These are phyloP conservation scores for Bombus soroeensis DNA, from an alignment of 1,140 invertebrate species.

Conservation along the genomic window DNA sequence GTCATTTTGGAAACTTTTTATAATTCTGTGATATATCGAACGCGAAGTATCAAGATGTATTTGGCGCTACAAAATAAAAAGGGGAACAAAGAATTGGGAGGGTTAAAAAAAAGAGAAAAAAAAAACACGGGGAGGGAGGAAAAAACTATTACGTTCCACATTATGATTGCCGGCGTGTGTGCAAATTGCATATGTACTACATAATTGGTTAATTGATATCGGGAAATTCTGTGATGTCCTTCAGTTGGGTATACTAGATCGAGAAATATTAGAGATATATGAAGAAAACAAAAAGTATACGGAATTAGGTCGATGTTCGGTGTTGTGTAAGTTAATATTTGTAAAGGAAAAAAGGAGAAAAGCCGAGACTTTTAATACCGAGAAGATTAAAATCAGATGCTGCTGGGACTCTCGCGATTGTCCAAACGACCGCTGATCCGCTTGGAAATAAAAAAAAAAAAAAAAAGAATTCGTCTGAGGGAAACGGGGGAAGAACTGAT, in stretches of 20 bases:
- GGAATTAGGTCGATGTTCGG: constrained; percentile 77
- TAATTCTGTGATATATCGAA: constrained; percentile 78
- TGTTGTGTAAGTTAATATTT: constrained; percentile 75
- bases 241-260: constrained; percentile 78
- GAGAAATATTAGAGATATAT: constrained; percentile 63
- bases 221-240: constrained; percentile 83
- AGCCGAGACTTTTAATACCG: constrained; percentile 53
- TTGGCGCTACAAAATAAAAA: constrained; percentile 17
- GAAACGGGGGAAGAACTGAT: constrained; percentile 25
- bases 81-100: constrained; percentile 33
- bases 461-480: not conserved
- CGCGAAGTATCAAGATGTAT: constrained; percentile 55
- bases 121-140: constrained; percentile 25
- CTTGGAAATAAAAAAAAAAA: not conserved
- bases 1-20: constrained; percentile 80
- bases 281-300: constrained; percentile 73
- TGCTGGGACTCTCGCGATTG: constrained; percentile 42
- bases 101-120: constrained; percentile 44
- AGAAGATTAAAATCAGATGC: constrained; percentile 44
- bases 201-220: constrained; percentile 67
- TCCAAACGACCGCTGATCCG: constrained; percentile 46
- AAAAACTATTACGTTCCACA: constrained; percentile 62
- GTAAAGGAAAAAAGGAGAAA: constrained; percentile 5
- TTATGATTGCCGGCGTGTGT: constrained; percentile 67
- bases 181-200: constrained; percentile 41